phyloP scores from a whole-genome alignment of 2,797 vertebrate genomes.

The Pipistrellus kuhlii region DNA sequence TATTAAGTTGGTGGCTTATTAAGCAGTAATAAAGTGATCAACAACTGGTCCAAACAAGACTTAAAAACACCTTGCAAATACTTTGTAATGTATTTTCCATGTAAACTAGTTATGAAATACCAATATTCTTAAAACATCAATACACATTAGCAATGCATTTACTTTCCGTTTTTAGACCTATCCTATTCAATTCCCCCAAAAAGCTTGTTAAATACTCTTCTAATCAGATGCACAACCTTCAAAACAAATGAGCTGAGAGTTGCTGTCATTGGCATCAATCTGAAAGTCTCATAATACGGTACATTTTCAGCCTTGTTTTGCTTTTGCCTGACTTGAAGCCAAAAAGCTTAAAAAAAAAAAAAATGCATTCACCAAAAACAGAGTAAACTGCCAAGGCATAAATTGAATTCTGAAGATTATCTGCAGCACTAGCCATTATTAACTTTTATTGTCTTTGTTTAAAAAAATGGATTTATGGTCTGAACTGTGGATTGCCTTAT shows the following conservation, averaged over 20 bases:
- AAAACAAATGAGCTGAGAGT: conserved; percentile 63
- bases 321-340: conserved; percentile 82
- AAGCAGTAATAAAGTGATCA: conserved; percentile 47
- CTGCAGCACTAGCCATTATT: conserved; percentile 52
- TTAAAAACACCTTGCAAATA: conserved; percentile 35
- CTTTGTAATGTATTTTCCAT: neutral
- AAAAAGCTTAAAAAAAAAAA: conserved; percentile 83
- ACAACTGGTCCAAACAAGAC: conserved; percentile 40
- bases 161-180: conserved; percentile 39
- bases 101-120: neutral
- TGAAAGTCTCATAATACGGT: conserved; percentile 58
- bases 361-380: conserved; percentile 78
- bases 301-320: conserved; percentile 71
- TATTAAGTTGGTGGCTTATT: conserved; percentile 39
- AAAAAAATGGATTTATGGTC: conserved; percentile 68
- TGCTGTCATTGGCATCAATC: conserved; percentile 5
- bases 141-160: conserved; percentile 14
- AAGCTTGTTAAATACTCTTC: conserved; percentile 48
- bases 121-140: conserved; percentile 56
- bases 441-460: conserved; percentile 61
- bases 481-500: conserved; percentile 54
- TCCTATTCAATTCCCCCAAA: conserved; percentile 24
- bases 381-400: conserved; percentile 82
- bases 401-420: conserved; percentile 81
- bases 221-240: conserved; percentile 61